Base-by-base conservation (phyloP, 2,113 vertebrate genomes). In the Podocnemis expansa region DNA sequence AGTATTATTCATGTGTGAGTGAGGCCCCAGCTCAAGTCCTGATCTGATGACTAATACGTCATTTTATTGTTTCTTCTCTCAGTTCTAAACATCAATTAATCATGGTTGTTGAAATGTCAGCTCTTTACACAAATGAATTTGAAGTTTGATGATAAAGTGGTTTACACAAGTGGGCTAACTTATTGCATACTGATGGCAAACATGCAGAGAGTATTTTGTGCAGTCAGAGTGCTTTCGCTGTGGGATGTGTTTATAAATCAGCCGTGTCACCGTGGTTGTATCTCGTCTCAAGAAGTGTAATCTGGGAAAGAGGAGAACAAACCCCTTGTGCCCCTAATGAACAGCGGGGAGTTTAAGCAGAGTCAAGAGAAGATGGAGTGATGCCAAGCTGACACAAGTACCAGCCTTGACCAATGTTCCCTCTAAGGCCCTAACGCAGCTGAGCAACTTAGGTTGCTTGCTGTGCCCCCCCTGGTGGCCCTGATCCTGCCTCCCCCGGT, bases 1-100 rank as follows among this genome's bases (percentile, higher is more conserved):
- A 97, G 96, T 95, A 95, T 96, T 96, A 94, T 95, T 90, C 83
- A 91, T 16, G 25, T 94, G 49, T 1, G 5, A 89, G 84, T 22
- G 19, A 1, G 38, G 93, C 94, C 88, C 94, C 91, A 86, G 84
- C 80, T 89, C 95, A 92, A 96, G 87, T 52, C 54, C 89, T 0
- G 87, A 93, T 38, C 81, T 84, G 90, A 87, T 95, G 94, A 96
- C 91, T 97, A 96, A 97, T 96, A 85, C 82, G 93, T 91, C 84
- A 9, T 89, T 93, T 85, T 90, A 95, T 93, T 91, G 91, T 95
- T 96, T 97, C 17, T 96, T 87, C 78, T 95, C 92, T 89, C 82
- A 58, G 82, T 91, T 97, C 95, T 93, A 96, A 96, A 96, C 94
- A 97, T 78, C 94, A 91, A 93, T 97, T 96, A 94, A 94, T 97